phyloP scores from a whole-genome alignment of 2,888 invertebrate genomes.

The Serrognathus titanus region DNA sequence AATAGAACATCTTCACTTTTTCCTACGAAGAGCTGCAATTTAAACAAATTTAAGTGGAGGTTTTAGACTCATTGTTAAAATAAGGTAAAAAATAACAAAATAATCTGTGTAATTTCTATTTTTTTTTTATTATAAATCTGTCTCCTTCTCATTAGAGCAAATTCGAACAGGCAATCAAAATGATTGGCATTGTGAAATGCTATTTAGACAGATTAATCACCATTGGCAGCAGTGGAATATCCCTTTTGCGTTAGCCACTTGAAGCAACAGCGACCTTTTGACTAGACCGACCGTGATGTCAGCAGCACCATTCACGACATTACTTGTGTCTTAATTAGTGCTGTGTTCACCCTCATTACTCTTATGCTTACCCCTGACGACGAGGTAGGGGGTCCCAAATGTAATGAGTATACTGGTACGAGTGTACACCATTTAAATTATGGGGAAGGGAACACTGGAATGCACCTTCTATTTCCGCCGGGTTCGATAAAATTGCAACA shows the following conservation, averaged over 20 bases:
- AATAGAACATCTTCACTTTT: too few species aligned
- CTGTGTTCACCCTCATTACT: conserved; percentile 26
- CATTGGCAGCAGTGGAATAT: conserved; percentile 36
- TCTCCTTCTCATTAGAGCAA: conserved; percentile 20
- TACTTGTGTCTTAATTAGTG: conserved; percentile 33
- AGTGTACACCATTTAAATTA: neutral
- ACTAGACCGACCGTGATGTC: conserved; percentile 27
- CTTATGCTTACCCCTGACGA: neutral
- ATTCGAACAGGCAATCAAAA: conserved; percentile 39
- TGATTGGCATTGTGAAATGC: conserved; percentile 35
- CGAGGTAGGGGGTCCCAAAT: neutral
- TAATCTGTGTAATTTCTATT: too few species aligned
- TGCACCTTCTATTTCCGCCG: neutral
- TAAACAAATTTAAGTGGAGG: too few species aligned
- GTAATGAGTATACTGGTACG: conserved; percentile 1
- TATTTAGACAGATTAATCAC: conserved; percentile 42
- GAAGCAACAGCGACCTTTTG: conserved; percentile 38
- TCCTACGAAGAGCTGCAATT: too few species aligned
- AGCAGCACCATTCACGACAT: conserved; percentile 28
- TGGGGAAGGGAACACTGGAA: conserved; percentile 16
- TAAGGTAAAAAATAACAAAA: too few species aligned
- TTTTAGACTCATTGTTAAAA: too few species aligned
- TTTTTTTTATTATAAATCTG: too few species aligned
- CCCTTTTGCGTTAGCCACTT: conserved; percentile 42
- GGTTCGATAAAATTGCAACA: neutral